Base-by-base conservation (phyloP, 2,113 vertebrate genomes). In the Trachemys scripta region DNA sequence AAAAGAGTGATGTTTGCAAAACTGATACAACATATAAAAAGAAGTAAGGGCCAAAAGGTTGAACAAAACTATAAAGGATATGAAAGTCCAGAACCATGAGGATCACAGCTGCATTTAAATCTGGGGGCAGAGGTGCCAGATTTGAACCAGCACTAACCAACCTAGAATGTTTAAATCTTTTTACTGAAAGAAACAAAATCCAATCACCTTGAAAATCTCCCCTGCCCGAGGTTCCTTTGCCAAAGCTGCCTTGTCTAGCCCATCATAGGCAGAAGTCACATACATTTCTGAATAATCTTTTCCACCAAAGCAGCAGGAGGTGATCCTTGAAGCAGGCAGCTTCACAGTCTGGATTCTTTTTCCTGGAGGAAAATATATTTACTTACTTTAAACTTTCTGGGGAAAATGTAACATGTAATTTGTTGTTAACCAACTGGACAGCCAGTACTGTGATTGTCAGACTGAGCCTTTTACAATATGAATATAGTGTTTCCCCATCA, bases 261-360 rank as follows among this genome's bases (percentile, higher is more conserved):
- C 99, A n/a, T 98, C 97, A 0, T 94, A 98, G 0, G 98, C 99
- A 5, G 99, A 98, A 25, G 99, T 99, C 95, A 99, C 99, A 0
- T 98, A 99, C 80, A 99, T 98, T 93, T 99, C 99, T 22, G 98
- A 97, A 95, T 99, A 99, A 90, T 99, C 98, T 51, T 98, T 98
- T 47, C 99, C 99, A 35, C 99, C 99, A 1, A 99, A 99, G 93
- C 99, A 99, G 94, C 99, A 99, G 2, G 99, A 99, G 3, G 99
- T 99, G 75, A 98, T 99, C 88, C 99, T 99, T 0, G 90, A 97
- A 11, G 98, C 98, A 0, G 99, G 99, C 45, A 99, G 93, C 87
- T 87, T 98, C 65, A 99, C 97, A 0, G 98, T 98, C 89, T 98
- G 98, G 56, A 99, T 97, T 53, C 98, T 95, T 84, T 97, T 98